Evolutionary conservation across 2,797 vertebrate species (phyloP).

Genomic region (Mormyrops boulengeri): DNA sequence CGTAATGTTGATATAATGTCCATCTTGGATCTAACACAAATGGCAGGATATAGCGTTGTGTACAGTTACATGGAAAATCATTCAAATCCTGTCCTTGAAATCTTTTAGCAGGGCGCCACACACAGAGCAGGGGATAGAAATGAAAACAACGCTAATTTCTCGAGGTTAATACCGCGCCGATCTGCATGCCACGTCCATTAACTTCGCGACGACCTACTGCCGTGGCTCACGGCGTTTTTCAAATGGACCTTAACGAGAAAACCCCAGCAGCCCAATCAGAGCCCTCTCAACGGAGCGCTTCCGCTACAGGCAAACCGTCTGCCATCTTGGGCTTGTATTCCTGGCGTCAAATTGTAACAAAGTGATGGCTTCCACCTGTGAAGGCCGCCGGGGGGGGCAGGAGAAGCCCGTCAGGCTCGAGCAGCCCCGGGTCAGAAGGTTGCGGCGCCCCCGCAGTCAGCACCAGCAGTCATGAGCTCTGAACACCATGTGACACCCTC

Average conservation of each 20-base stretch:
- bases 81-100: not conserved
- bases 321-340: not conserved
- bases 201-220: not conserved
- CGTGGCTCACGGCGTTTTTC: not conserved
- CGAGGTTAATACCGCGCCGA: not conserved
- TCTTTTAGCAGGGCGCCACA: not conserved
- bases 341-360: not conserved
- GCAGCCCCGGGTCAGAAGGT: not conserved
- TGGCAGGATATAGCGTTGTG: not conserved
- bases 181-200: not conserved
- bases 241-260: not conserved
- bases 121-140: not conserved
- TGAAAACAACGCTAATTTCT: not conserved
- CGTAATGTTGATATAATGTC: conserved; percentile 1
- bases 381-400: not conserved
- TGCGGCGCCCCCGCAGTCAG: not conserved
- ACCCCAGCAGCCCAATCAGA: not conserved
- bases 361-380: not conserved
- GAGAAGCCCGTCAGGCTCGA: not conserved
- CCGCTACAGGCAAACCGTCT: not conserved
- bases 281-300: not conserved
- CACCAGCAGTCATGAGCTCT: not conserved
- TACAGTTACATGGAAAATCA: conserved; percentile 10
- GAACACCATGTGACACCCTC: not conserved
- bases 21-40: not conserved